Evolutionary conservation across 2,888 invertebrate species (phyloP).

Genomic region (Leistus spinibarbis): DNA sequence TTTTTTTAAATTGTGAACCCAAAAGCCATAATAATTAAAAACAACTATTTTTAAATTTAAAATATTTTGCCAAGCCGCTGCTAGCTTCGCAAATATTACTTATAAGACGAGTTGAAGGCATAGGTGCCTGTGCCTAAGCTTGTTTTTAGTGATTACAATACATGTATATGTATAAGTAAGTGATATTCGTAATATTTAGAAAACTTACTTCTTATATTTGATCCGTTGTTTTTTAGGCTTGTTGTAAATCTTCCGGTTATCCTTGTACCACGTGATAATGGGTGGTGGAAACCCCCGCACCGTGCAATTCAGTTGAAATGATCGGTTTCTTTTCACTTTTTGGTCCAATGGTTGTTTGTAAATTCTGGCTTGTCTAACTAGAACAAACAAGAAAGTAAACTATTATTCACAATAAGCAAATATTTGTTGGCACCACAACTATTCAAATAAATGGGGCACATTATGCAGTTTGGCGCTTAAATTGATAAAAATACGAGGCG

Average conservation of each 20-base stretch:
- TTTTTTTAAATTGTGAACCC: too few relatives aligned
- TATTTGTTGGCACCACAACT: background rate
- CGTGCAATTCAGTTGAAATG: conserved; percentile 72
- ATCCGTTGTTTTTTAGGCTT: conserved; percentile 20
- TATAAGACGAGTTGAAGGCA: background rate
- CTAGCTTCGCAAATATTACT: too few relatives aligned
- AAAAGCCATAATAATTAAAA: too few relatives aligned
- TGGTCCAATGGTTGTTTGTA: conserved; percentile 3
- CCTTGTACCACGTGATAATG: conserved; percentile 81
- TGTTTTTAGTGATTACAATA: background rate
- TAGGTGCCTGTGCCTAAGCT: too few relatives aligned
- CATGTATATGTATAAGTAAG: background rate
- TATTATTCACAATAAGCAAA: background rate
- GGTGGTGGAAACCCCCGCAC: conserved; percentile 81
- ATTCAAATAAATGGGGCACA: background rate
- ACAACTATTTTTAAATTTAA: too few relatives aligned
- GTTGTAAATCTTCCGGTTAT: conserved; percentile 56
- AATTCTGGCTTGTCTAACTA: conserved; percentile 27
- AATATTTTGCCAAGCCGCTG: too few relatives aligned
- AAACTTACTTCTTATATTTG: conserved; percentile 25
- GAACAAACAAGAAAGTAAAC: conserved; percentile 7
- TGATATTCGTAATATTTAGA: too few relatives aligned
- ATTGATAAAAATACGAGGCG: background rate
- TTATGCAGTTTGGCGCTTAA: background rate
- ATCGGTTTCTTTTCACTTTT: background rate